Conservation (phyloP, 2,797 vertebrate species). For the Ctenopoma kingsleyae region DNA sequence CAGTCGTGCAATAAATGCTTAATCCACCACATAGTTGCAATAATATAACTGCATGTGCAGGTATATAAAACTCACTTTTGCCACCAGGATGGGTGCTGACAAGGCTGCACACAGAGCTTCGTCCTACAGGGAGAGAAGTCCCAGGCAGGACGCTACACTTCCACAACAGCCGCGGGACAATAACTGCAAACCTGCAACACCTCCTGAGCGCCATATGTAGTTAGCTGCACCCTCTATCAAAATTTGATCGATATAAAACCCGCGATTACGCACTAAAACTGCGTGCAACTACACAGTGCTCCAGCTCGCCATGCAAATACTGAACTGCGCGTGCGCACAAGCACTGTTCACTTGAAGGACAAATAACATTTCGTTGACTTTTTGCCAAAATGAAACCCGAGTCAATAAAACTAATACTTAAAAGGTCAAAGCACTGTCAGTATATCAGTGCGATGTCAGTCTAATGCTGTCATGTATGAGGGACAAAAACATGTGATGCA, state of each 20-base stretch:
- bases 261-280: background rate
- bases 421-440: background rate
- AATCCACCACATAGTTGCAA: no score
- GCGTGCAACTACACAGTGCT: background rate
- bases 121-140: constrained; percentile 42
- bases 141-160: constrained; percentile 26
- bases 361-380: constrained; percentile 4
- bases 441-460: background rate
- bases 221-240: background rate
- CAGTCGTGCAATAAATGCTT: background rate
- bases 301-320: background rate
- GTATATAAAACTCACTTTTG: constrained; percentile 68
- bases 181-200: constrained; percentile 57
- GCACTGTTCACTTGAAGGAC: constrained; percentile 51
- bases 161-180: constrained; percentile 61
- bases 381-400: background rate
- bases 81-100: constrained; percentile 25
- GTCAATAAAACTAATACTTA: background rate
- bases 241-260: background rate
- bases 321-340: constrained; percentile 41
- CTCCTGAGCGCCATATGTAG: constrained; percentile 76
- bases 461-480: no score
- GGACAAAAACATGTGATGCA: no score
- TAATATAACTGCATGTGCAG: no score
- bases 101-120: constrained; percentile 34